Percentiles rank a stretch among this genome's conserved stretches.
These are phyloP conservation scores for Tringa solitaria DNA, from an alignment of 2,113 vertebrate genomes.

Conservation along the genomic window DNA sequence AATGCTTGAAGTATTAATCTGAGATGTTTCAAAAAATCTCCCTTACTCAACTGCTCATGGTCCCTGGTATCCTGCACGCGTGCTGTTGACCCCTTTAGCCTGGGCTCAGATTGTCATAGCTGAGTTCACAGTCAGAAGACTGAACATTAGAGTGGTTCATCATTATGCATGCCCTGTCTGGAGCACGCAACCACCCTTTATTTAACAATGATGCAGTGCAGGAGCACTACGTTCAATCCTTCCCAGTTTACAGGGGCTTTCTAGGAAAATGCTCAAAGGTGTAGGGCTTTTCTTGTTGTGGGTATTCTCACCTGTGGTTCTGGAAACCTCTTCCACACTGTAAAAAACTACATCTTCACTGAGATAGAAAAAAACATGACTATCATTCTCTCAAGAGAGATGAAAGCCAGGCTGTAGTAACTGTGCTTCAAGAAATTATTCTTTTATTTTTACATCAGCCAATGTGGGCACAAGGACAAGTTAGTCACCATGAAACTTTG, in stretches of 20 bases:
- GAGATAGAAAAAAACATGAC: neutral
- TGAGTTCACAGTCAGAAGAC: neutral
- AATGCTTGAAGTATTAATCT: neutral
- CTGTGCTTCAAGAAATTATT: neutral
- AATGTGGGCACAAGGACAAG: neutral
- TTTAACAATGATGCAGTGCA: neutral
- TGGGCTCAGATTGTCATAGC: neutral
- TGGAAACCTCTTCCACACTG: neutral
- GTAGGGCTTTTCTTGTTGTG: neutral
- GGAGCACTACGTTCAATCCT: neutral
- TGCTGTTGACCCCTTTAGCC: neutral
- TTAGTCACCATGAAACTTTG: neutral
- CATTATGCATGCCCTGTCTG: neutral
- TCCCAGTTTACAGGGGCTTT: neutral
- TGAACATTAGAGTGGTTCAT: neutral
- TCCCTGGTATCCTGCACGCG: neutral
- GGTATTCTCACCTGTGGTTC: neutral
- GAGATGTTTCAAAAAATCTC: neutral
- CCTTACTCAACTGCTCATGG: neutral
- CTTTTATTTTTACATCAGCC: neutral
- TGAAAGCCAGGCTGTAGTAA: neutral
- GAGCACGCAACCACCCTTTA: fast-evolving
- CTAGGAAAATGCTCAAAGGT: neutral
- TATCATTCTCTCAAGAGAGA: neutral
- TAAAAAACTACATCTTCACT: neutral